A percentile compares a stretch with the other conserved stretches of the same genome.
phyloP scores from a whole-genome alignment of 2,113 vertebrate genomes.

The Dicerorhinus sumatrensis region DNA sequence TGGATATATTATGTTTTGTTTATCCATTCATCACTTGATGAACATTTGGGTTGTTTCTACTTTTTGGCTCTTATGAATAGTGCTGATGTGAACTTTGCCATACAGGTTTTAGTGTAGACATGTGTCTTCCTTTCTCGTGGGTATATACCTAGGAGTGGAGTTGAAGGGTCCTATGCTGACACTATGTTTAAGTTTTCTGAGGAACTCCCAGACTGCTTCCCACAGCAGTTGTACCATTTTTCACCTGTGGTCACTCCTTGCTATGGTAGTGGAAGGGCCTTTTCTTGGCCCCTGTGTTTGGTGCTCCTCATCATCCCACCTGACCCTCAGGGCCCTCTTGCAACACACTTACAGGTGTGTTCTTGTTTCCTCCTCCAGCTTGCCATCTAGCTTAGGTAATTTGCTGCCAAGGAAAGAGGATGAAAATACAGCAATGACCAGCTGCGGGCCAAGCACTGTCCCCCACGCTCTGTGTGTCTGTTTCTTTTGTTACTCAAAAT shows the following conservation, averaged over 20 bases:
- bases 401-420: background rate
- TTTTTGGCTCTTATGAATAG: background rate
- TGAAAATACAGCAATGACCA: background rate
- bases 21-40: background rate
- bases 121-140: background rate
- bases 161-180: background rate
- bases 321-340: background rate
- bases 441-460: accelerated
- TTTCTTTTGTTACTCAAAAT: background rate
- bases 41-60: background rate
- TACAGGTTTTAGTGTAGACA: background rate
- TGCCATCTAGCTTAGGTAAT: background rate
- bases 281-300: background rate
- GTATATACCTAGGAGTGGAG: background rate
- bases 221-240: background rate
- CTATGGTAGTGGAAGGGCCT: accelerated
- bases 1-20: background rate
- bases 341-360: background rate
- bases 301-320: background rate
- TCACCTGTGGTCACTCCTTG: background rate
- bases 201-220: background rate
- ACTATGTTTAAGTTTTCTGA: background rate
- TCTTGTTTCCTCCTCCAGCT: background rate
- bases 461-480: accelerated
- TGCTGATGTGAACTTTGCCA: background rate